phyloP scores from a whole-genome alignment of 2,797 vertebrate species.

The Lophius americanus region DNA sequence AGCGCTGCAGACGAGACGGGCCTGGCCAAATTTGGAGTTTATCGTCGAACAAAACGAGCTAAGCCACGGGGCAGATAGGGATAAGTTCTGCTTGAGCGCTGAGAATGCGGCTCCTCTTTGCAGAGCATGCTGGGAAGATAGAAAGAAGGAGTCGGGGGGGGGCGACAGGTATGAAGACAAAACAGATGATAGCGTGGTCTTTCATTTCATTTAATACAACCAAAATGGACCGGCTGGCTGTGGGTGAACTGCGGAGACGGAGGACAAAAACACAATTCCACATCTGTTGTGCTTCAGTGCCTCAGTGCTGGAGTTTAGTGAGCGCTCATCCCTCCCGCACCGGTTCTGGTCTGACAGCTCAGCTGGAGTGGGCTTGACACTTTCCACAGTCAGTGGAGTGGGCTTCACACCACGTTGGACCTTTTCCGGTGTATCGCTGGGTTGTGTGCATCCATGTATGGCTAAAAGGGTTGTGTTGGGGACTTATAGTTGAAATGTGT shows the following conservation, averaged over 20 bases:
- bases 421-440: conserved; percentile 35
- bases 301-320: conserved; percentile 21
- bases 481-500: conserved; percentile 33
- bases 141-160: not conserved
- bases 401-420: conserved; percentile 24
- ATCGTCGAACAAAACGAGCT: conserved; percentile 32
- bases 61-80: conserved; percentile 26
- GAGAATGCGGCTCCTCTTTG: conserved; percentile 31
- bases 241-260: conserved; percentile 15
- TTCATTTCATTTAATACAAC: conserved; percentile 23
- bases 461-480: conserved; percentile 21
- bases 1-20: conserved; percentile 16
- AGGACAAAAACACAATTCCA: conserved; percentile 14
- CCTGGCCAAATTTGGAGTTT: conserved; percentile 39
- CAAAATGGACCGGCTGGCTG: too few species aligned
- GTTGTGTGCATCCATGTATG: conserved; percentile 35
- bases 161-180: not conserved
- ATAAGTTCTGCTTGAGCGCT: conserved; percentile 46
- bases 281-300: not conserved
- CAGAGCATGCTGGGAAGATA: not conserved
- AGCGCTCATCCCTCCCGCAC: conserved; percentile 10
- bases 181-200: too few species aligned
- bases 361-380: conserved; percentile 46
- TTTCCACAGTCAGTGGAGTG: conserved; percentile 10
- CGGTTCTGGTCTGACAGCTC: conserved; percentile 50